Conservation (phyloP, 2,888 invertebrate genomes). For the Pilophorus perplexus region DNA sequence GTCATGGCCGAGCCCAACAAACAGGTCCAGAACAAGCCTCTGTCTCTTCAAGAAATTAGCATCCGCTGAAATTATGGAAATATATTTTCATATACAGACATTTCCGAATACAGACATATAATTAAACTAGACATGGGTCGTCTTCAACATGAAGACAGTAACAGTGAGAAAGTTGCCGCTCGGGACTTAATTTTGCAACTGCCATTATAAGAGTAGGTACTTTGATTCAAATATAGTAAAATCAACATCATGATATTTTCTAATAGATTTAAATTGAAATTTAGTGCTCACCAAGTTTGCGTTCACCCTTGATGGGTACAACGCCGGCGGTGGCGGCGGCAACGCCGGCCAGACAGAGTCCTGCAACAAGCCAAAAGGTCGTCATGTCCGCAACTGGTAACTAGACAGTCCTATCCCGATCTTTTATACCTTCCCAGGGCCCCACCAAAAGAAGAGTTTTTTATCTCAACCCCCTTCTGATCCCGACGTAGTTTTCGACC, state of each 20-base stretch:
- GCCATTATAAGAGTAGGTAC: too few species aligned
- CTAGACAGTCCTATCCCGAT: background rate
- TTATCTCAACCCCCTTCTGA: background rate
- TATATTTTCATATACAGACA: too few species aligned
- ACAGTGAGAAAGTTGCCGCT: background rate
- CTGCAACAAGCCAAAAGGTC: conserved; percentile 32
- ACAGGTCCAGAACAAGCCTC: conserved; percentile 41
- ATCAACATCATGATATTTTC: too few species aligned
- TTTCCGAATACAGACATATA: too few species aligned
- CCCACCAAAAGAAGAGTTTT: background rate
- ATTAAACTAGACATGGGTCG: too few species aligned
- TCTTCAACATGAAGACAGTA: too few species aligned
- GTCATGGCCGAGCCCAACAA: conserved; percentile 40
- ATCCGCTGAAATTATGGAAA: conserved; percentile 34
- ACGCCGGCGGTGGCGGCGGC: conserved; percentile 30
- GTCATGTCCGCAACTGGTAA: conserved; percentile 34
- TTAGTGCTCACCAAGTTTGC: conserved; percentile 32
- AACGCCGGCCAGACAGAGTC: conserved; percentile 36
- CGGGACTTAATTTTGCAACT: too few species aligned
- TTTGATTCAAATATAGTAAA: too few species aligned
- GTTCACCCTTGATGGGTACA: conserved; percentile 34
- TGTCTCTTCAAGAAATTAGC: conserved; percentile 41
- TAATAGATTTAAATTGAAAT: too few species aligned
- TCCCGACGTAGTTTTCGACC: conserved; percentile 16
- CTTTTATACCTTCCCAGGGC: conserved; percentile 18